Conservation (phyloP, 2,888 invertebrate species). For the Zaprionus bogoriensis region DNA sequence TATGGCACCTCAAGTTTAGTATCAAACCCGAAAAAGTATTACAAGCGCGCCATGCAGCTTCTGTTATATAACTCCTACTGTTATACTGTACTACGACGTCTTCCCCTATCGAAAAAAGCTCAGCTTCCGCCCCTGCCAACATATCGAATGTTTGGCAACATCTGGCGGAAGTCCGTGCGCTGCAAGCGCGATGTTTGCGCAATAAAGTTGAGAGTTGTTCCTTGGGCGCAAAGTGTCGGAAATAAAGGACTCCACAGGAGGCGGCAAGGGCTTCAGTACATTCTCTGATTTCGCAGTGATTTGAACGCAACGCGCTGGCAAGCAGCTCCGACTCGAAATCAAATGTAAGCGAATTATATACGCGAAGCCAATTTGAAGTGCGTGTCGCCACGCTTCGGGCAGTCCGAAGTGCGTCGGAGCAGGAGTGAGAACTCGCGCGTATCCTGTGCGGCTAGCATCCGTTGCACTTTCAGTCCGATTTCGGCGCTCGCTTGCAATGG, state of each 20-base stretch:
- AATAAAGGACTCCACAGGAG: slow-evolving; percentile 75
- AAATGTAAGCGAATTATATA: slow-evolving; percentile 10
- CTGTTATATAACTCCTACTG: neutral
- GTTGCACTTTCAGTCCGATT: slow-evolving; percentile 58
- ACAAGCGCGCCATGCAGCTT: neutral
- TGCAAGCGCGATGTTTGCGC: neutral
- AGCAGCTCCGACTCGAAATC: slow-evolving; percentile 21
- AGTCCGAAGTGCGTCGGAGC: neutral
- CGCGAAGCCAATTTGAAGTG: slow-evolving; percentile 20
- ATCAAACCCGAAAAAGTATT: neutral
- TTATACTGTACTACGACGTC: neutral
- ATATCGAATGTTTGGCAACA: neutral
- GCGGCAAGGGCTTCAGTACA: slow-evolving; percentile 70
- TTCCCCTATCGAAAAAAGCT: neutral
- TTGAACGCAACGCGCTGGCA: slow-evolving; percentile 64
- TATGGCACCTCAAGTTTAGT: neutral
- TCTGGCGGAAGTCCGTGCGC: neutral
- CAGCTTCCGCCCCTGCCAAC: neutral
- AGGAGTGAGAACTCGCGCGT: slow-evolving; percentile 7
- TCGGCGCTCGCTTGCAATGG: slow-evolving; percentile 57
- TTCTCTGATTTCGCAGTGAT: slow-evolving; percentile 74
- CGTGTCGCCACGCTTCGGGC: slow-evolving; percentile 20
- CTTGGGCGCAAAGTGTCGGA: slow-evolving; percentile 22
- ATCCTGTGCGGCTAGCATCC: slow-evolving; percentile 16
- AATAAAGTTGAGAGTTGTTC: slow-evolving; percentile 41